A percentile compares a stretch with the other conserved stretches of the same genome.
These are phyloP conservation scores for Stigmatopora nigra DNA, from an alignment of 2,113 vertebrate species.

Conservation along the genomic window DNA sequence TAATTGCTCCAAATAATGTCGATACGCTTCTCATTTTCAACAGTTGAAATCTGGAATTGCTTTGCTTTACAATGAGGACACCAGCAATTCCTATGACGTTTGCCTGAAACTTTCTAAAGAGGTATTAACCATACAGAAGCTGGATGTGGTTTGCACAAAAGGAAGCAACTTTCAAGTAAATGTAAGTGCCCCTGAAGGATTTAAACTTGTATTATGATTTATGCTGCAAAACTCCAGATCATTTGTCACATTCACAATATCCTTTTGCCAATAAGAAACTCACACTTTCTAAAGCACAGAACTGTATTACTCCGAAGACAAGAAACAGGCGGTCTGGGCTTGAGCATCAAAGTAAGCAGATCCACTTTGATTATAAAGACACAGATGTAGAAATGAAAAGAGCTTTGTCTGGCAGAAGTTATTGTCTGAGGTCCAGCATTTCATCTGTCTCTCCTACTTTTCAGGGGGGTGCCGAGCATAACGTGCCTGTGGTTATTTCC, in stretches of 20 bases:
- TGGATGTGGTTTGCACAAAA: constrained; percentile 82
- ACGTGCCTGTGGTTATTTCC: constrained; percentile 90
- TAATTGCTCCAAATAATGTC: constrained; percentile 50
- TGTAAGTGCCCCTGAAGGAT: constrained; percentile 75
- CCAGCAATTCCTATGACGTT: constrained; percentile 80
- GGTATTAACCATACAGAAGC: constrained; percentile 83
- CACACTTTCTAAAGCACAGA: constrained; percentile 95
- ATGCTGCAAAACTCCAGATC: constrained; percentile 23
- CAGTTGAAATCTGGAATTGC: constrained; percentile 87
- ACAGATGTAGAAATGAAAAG: constrained; percentile 27
- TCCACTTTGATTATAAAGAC: constrained; percentile 27
- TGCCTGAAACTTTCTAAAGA: constrained; percentile 85
- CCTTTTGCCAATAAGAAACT: constrained; percentile 73
- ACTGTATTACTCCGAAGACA: constrained; percentile 89
- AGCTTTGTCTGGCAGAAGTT: constrained; percentile 19
- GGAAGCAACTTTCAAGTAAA: constrained; percentile 75
- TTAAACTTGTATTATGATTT: constrained; percentile 20
- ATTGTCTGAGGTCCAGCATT: not conserved
- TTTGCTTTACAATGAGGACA: constrained; percentile 76
- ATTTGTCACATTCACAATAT: constrained; percentile 44
- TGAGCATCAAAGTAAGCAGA: constrained; percentile 89
- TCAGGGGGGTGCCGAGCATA: constrained; percentile 89
- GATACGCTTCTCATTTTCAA: constrained; percentile 48
- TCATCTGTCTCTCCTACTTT: constrained; percentile 48
- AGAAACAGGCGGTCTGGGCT: constrained; percentile 82